Base-by-base conservation (phyloP, 2,113 vertebrate species). In the Pionites leucogaster region DNA sequence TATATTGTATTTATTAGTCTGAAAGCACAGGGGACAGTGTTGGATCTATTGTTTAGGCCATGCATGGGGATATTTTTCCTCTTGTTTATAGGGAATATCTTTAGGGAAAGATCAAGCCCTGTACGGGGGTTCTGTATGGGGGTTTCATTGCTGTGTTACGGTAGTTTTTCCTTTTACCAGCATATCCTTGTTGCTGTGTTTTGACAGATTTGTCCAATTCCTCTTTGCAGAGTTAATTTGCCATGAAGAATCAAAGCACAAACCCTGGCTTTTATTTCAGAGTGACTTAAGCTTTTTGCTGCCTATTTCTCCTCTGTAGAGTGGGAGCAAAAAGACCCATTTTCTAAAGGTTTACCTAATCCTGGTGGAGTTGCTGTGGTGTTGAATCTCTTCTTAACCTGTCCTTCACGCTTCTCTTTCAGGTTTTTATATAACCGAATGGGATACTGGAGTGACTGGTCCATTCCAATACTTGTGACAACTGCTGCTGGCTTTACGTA, bases 371-470 rank as follows among this genome's bases (percentile, higher is more conserved):
- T 18, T 82, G 35, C 39, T 37, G 0, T 28, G 47, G 5, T n/a
- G 41, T 68, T 59, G 64, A 59, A 77, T 67, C 49, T n/a, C 33
- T 33, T 10, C 42, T 52, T 53, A 15, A 82, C 57, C 46, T 71
- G 28, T n/a, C 5, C 33, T 90, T 80, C n/a, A 23, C 8, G 0
- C 33, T 72, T 67, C 22, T 65, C 72, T 50, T 97, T n/a, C 97
- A 99, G 99, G 99, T 98, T 98, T 92, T 98, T 99, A 39, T 99
- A 99, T 95, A 99, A 99, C 93, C 98, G 97, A 65, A 98, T 99
- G 87, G 99, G 99, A 57, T 98, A 99, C 49, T 99, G 99, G 99
- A 99, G 97, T 39, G 99, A 99, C 83, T 99, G 99, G 98, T 99
- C 99, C 0, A 96, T 99, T 92, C 99, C 99, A 64, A 98, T 99